Conservation (phyloP, 1,140 invertebrate genomes). For the Diorhabda elongata region DNA sequence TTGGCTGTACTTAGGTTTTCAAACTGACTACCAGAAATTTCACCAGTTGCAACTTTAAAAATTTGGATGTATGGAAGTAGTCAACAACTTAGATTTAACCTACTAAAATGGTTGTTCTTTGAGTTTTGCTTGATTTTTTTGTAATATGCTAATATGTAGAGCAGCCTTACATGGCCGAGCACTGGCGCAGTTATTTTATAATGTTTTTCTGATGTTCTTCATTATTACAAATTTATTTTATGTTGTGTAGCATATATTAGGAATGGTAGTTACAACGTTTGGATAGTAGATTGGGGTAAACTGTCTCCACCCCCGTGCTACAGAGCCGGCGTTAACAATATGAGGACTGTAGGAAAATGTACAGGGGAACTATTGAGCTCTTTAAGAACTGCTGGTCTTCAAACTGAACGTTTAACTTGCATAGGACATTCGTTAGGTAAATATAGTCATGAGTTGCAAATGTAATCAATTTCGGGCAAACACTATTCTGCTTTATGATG, state of each 20-base stretch:
- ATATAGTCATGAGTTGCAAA: neutral
- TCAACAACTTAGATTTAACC: too few species aligned
- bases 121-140: too few species aligned
- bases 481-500: neutral
- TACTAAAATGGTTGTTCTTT: too few species aligned
- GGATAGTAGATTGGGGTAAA: slow-evolving; percentile 69
- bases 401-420: slow-evolving; percentile 60
- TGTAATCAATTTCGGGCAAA: neutral
- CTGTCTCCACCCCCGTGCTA: slow-evolving; percentile 68
- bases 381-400: slow-evolving; percentile 58
- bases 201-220: too few species aligned
- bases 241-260: slow-evolving; percentile 57
- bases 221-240: neutral
- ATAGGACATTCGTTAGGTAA: slow-evolving; percentile 68
- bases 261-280: slow-evolving; percentile 70
- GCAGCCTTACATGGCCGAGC: too few species aligned
- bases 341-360: slow-evolving; percentile 63
- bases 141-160: too few species aligned
- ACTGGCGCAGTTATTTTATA: too few species aligned
- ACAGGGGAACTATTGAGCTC: slow-evolving; percentile 57
- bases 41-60: too few species aligned
- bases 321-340: slow-evolving; percentile 62
- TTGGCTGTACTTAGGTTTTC: too few species aligned
- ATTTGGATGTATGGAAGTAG: too few species aligned
- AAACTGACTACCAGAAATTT: too few species aligned